A percentile compares a stretch with the other conserved stretches of the same genome.
These are phyloP conservation scores for Ciconia boyciana DNA, from an alignment of 2,113 vertebrate species.

Conservation along the genomic window DNA sequence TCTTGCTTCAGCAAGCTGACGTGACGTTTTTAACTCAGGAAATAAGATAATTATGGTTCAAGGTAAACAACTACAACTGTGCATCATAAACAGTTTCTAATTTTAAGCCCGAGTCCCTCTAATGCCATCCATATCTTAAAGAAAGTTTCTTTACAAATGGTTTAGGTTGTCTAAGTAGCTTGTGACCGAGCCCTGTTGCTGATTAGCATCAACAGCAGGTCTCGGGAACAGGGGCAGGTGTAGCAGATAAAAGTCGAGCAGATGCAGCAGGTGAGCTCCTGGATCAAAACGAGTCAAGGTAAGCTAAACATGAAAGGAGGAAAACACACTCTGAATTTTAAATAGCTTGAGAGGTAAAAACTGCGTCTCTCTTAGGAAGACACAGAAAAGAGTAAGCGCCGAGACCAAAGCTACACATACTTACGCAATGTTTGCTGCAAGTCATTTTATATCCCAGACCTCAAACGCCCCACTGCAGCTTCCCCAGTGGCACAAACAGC, in stretches of 20 bases:
- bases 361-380: not conserved
- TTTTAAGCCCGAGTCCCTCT: slow-evolving; percentile 22
- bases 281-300: not conserved
- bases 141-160: not conserved
- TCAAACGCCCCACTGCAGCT: not conserved
- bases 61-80: slow-evolving; percentile 58
- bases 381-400: not conserved
- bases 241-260: not conserved
- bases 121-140: not conserved
- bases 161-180: not conserved
- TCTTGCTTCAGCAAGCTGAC: slow-evolving; percentile 35
- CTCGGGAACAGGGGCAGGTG: not conserved
- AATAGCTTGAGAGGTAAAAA: not conserved
- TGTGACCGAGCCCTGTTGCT: not conserved
- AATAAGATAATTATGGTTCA: slow-evolving; percentile 49
- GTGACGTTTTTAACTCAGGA: slow-evolving; percentile 45
- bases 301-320: not conserved
- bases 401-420: not conserved
- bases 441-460: not conserved
- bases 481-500: not conserved
- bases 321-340: not conserved
- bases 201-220: not conserved
- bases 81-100: slow-evolving; percentile 35
- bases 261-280: not conserved
- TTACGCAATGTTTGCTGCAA: not conserved